Evolutionary conservation across 2,113 vertebrate genomes (phyloP), one percentile per base, ranked within the genome.

Genomic region (Scomber scombrus): DNA sequence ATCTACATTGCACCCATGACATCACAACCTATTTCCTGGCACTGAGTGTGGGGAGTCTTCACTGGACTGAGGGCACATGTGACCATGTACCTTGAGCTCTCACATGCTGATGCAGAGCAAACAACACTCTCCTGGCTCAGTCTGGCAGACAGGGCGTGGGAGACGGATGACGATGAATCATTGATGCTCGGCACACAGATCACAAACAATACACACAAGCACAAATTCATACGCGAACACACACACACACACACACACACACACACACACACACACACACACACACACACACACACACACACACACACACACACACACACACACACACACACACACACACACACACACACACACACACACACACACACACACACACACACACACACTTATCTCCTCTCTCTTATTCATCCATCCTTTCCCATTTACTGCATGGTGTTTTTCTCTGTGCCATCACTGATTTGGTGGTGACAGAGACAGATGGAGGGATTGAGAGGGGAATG

Each of bases 401-500:
- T 87, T 84, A 88, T 76, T 85, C 86, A 86, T 80, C 76, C 21
- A 21, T 85, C 77, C 54, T 50, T 75, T 70, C 69, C 45, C 49
- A 69, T 88, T 86, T 74, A 72, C 78, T 72, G 71, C 6, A 0
- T 60, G 50, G 51, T 71, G 67, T 75, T 79, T 84, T 80, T 81
- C 78, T 50, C 62, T 52, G 66, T 61, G 62, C 66, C 52, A 74
- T 81, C 66, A 7, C 73, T 65, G 79, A 52, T 76, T 84, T 49
- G 58, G 84, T 71, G 62, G 67, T 70, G 86, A 86, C 87, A 79
- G 83, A 88, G 90, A 92, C 89, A 85, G 88, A 91, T 89, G 86
- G 85, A 62, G 77, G 78, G 71, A 78, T 58, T 51, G 69, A 85
- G 60, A 80, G 29, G 72, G 80, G 67, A 57, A 82, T 14, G 45